Percentiles rank a stretch among this genome's conserved stretches.
Evolutionary conservation across 2,888 invertebrate genomes (phyloP).

Genomic region (Bruchidius siliquastri): DNA sequence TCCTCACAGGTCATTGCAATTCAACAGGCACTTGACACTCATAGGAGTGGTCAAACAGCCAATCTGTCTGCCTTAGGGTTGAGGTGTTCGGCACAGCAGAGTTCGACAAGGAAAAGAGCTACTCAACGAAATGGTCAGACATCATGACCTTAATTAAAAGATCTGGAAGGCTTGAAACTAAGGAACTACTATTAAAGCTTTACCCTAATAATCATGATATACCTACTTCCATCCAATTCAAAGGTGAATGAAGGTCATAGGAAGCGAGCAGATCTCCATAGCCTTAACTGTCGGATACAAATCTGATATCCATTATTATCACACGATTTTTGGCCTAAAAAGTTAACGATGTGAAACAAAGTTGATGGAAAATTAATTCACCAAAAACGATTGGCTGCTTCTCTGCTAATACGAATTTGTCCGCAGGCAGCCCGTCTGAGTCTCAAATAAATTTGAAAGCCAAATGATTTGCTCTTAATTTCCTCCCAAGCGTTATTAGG

Average conservation of each 20-base stretch:
- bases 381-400: background rate
- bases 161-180: no score
- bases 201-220: no score
- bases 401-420: background rate
- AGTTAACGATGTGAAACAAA: background rate
- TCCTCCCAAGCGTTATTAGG: background rate
- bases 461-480: background rate
- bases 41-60: no score
- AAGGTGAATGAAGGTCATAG: background rate
- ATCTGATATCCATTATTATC: background rate
- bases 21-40: no score
- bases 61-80: no score
- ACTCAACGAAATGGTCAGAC: no score
- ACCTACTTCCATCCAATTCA: no score
- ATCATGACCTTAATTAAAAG: no score
- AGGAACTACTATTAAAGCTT: no score
- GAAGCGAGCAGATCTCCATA: background rate
- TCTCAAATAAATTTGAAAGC: background rate
- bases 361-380: background rate
- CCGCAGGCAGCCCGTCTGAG: background rate
- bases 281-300: background rate
- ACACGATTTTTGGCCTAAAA: background rate
- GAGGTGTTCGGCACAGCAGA: no score
- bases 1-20: no score
- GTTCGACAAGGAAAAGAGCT: no score